Evolutionary conservation across 2,797 vertebrate species (phyloP).

Genomic region (Phrynocephalus forsythii): DNA sequence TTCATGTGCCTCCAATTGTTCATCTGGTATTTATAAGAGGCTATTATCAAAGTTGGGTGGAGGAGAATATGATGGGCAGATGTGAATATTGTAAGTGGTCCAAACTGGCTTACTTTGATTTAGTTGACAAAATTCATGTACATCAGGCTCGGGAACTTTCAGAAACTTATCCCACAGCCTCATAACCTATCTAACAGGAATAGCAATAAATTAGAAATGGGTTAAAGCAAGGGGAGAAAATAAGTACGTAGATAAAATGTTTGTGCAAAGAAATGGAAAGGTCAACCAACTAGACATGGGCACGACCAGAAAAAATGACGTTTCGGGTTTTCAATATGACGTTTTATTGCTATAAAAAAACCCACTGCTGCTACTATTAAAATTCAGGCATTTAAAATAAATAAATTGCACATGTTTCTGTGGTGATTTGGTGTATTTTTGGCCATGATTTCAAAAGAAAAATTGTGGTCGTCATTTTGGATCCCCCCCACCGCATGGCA

Average conservation of each 20-base stretch:
- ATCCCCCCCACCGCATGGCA: too few species aligned
- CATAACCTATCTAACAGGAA: slow-evolving; percentile 63
- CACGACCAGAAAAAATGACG: too few species aligned
- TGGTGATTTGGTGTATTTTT: too few species aligned
- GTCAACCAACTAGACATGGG: too few species aligned
- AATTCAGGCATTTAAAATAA: too few species aligned
- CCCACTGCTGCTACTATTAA: too few species aligned
- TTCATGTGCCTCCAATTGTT: background rate
- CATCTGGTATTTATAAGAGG: slow-evolving; percentile 5
- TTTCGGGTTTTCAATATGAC: too few species aligned
- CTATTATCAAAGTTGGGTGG: background rate
- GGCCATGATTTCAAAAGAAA: too few species aligned
- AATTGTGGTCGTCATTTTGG: too few species aligned
- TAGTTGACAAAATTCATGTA: slow-evolving; percentile 60
- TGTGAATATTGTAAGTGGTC: slow-evolving; percentile 41
- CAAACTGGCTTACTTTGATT: slow-evolving; percentile 50
- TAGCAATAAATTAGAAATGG: slow-evolving; percentile 67
- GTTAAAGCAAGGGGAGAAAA: slow-evolving; percentile 60
- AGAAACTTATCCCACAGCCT: slow-evolving; percentile 56
- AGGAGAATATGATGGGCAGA: slow-evolving; percentile 14
- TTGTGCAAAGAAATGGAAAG: slow-evolving; percentile 61
- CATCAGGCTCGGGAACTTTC: slow-evolving; percentile 62
- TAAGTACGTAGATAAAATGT: slow-evolving; percentile 60
- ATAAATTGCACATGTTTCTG: too few species aligned
- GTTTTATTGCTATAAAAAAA: too few species aligned